Percentiles rank a stretch among this genome's conserved stretches.
Conservation (phyloP, 2,113 vertebrate species). For the Alaudala cheleensis region DNA sequence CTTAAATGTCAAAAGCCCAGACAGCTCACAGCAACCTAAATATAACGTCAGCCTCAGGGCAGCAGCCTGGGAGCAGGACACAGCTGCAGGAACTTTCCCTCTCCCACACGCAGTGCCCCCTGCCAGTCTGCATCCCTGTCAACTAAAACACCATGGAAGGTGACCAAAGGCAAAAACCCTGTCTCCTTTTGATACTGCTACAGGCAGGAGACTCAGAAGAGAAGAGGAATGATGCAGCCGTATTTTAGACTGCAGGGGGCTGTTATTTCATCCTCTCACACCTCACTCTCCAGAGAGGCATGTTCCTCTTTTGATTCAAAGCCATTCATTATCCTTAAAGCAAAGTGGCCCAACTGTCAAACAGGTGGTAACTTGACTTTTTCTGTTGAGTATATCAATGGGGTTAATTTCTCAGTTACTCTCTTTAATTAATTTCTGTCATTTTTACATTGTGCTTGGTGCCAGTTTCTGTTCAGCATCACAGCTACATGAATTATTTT, state of each 20-base stretch:
- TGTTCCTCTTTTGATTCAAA: background rate
- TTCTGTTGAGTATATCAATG: background rate
- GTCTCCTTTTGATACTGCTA: background rate
- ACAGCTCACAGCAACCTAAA: background rate
- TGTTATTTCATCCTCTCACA: background rate
- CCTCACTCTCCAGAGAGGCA: background rate
- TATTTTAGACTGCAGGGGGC: background rate
- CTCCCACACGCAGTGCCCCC: background rate
- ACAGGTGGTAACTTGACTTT: background rate
- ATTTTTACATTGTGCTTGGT: background rate
- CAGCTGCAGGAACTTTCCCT: background rate
- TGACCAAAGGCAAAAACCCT: background rate
- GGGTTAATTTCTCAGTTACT: background rate
- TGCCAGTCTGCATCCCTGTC: background rate
- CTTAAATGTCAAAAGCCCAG: background rate
- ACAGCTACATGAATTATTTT: background rate
- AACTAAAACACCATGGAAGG: background rate
- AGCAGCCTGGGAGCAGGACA: background rate
- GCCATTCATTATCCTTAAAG: background rate
- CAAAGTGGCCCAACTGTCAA: background rate
- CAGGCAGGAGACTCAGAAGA: background rate
- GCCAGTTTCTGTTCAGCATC: background rate
- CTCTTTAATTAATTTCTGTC: slow-evolving; percentile 2
- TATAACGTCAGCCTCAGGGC: background rate
- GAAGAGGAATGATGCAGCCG: background rate